Conservation (phyloP, 64 coral and sea anemone genomes). For the Stichodactyla mertensii region DNA sequence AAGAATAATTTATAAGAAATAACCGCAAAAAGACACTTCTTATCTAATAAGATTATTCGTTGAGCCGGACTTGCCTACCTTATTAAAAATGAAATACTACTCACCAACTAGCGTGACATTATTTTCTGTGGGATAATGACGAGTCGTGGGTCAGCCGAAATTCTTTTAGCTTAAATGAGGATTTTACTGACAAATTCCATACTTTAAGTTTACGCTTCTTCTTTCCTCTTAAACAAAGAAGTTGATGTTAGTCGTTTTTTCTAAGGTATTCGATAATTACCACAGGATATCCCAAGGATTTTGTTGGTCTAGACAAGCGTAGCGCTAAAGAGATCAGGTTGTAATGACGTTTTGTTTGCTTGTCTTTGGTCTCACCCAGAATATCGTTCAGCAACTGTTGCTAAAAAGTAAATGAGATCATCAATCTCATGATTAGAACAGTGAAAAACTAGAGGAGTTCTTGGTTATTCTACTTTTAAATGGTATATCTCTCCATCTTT, state of each 20-base stretch:
- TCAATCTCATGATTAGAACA: background rate
- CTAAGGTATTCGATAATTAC: background rate
- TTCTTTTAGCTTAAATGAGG: too few species aligned
- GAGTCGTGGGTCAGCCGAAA: too few species aligned
- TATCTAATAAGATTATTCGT: too few species aligned
- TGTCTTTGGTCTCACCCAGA: background rate
- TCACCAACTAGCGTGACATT: too few species aligned
- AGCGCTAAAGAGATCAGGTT: background rate
- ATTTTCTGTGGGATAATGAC: too few species aligned
- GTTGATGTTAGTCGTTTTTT: background rate
- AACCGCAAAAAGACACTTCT: too few species aligned
- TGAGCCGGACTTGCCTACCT: too few species aligned
- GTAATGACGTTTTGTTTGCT: background rate
- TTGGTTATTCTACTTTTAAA: background rate
- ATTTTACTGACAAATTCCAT: background rate
- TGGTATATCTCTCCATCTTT: background rate
- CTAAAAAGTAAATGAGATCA: background rate
- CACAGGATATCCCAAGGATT: background rate
- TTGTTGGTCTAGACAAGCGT: background rate
- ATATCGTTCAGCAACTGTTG: background rate
- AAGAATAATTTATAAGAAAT: too few species aligned
- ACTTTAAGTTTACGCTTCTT: background rate
- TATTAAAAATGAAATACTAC: too few species aligned
- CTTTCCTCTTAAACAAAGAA: background rate
- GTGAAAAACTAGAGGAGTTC: background rate